These are phyloP conservation scores for Calameuta pallipes DNA, from an alignment of 2,888 invertebrate species.

Conservation along the genomic window DNA sequence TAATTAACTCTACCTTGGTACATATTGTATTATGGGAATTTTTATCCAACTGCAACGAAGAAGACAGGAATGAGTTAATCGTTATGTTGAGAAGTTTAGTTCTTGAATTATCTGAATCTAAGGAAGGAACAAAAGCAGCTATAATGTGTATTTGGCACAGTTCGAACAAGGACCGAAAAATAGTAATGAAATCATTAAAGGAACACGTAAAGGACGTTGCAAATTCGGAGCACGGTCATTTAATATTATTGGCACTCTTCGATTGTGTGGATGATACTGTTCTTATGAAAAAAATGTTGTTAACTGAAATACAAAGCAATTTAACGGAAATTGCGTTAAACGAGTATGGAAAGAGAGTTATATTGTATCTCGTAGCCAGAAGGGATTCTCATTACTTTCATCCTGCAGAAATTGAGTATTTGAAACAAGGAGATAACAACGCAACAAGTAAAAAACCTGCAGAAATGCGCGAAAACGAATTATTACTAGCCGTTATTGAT, in stretches of 20 bases:
- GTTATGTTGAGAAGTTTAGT: slow-evolving; percentile 46
- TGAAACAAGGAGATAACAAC: slow-evolving; percentile 80
- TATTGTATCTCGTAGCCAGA: slow-evolving; percentile 89
- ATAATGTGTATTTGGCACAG: slow-evolving; percentile 91
- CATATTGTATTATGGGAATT: slow-evolving; percentile 87
- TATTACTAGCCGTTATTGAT: slow-evolving; percentile 75
- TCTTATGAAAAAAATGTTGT: slow-evolving; percentile 83
- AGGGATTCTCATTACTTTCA: slow-evolving; percentile 85
- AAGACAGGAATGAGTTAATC: slow-evolving; percentile 81
- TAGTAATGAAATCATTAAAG: slow-evolving; percentile 89
- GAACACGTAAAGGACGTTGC: slow-evolving; percentile 83
- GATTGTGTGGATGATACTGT: slow-evolving; percentile 95
- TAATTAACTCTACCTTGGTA: slow-evolving; percentile 78
- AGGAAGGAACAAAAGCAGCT: slow-evolving; percentile 84
- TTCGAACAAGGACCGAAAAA: slow-evolving; percentile 81
- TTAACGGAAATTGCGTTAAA: slow-evolving; percentile 76
- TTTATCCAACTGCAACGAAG: slow-evolving; percentile 77
- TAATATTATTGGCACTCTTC: slow-evolving; percentile 83
- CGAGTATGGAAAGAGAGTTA: slow-evolving; percentile 87
- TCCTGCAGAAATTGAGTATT: slow-evolving; percentile 79
- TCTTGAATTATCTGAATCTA: slow-evolving; percentile 78
- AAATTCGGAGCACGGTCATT: slow-evolving; percentile 88
- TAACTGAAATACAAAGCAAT: slow-evolving; percentile 77
- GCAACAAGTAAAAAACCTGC: slow-evolving; percentile 80
- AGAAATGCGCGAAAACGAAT: slow-evolving; percentile 75